A percentile compares a stretch with the other conserved stretches of the same genome.
Conservation (phyloP, 2,113 vertebrate genomes). For the Corythornis madagascariensis region DNA sequence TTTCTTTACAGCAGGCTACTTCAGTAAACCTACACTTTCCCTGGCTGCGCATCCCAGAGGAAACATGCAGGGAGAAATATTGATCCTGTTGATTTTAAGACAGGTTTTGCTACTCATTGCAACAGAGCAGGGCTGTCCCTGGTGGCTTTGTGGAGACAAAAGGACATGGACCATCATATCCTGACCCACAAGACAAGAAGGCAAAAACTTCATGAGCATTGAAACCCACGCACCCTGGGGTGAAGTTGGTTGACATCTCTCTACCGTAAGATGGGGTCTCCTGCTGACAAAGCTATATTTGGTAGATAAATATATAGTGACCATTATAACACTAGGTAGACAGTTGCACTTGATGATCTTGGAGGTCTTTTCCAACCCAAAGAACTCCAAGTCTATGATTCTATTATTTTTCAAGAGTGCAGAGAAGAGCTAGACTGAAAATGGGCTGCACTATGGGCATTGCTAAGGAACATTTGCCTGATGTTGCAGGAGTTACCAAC, state of each 20-base stretch:
- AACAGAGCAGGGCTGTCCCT: background rate
- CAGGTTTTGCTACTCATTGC: background rate
- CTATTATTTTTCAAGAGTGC: background rate
- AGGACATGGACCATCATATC: background rate
- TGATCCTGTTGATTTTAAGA: background rate
- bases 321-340: too few relatives aligned
- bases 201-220: fast-evolving
- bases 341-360: too few relatives aligned
- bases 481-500: background rate
- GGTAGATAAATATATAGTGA: too few relatives aligned
- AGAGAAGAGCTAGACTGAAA: background rate
- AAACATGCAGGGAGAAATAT: background rate
- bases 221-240: fast-evolving
- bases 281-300: background rate
- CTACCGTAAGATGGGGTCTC: background rate
- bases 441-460: background rate
- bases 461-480: background rate
- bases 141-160: background rate
- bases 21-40: background rate
- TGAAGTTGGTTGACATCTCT: background rate
- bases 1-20: background rate
- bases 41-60: background rate
- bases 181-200: background rate
- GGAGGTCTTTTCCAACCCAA: too few relatives aligned
- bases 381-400: too few relatives aligned